These are phyloP conservation scores for Protonibea diacanthus DNA, from an alignment of 2,797 vertebrate genomes.

Conservation along the genomic window DNA sequence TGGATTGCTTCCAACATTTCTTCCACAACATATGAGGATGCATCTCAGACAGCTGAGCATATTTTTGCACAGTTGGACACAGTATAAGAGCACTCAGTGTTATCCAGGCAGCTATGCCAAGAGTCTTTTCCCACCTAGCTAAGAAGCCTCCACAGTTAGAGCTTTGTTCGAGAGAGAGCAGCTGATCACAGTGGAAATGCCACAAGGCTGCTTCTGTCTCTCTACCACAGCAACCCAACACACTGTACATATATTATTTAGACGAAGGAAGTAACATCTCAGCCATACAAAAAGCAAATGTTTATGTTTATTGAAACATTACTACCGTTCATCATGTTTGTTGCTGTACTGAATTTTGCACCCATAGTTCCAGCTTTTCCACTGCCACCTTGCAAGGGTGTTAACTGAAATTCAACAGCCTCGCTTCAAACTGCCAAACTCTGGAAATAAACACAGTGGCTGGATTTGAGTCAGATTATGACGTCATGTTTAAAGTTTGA, in stretches of 20 bases:
- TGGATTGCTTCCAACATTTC: neutral
- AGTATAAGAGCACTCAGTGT: constrained; percentile 24
- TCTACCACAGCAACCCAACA: constrained; percentile 25
- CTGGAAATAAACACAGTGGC: neutral
- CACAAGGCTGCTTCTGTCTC: constrained; percentile 47
- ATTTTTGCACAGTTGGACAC: constrained; percentile 63
- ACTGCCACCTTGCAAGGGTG: neutral
- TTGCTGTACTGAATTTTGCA: neutral
- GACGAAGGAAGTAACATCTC: neutral
- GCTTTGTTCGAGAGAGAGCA: constrained; percentile 76
- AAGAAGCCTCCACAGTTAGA: constrained; percentile 61
- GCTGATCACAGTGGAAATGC: constrained; percentile 74
- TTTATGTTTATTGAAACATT: neutral
- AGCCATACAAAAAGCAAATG: neutral
- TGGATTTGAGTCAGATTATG: constrained; percentile 5
- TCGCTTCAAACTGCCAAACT: neutral
- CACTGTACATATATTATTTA: constrained; percentile 18
- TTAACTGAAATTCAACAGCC: neutral
- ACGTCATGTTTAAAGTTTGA: constrained; percentile 6
- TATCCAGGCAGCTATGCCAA: constrained; percentile 36
- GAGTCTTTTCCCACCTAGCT: constrained; percentile 45
- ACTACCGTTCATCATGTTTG: neutral
- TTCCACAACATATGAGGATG: constrained; percentile 28
- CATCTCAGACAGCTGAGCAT: constrained; percentile 56
- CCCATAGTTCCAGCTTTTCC: neutral